These are phyloP conservation scores for Alligator mississippiensis DNA, from an alignment of 2,113 vertebrate genomes.

Conservation along the genomic window DNA sequence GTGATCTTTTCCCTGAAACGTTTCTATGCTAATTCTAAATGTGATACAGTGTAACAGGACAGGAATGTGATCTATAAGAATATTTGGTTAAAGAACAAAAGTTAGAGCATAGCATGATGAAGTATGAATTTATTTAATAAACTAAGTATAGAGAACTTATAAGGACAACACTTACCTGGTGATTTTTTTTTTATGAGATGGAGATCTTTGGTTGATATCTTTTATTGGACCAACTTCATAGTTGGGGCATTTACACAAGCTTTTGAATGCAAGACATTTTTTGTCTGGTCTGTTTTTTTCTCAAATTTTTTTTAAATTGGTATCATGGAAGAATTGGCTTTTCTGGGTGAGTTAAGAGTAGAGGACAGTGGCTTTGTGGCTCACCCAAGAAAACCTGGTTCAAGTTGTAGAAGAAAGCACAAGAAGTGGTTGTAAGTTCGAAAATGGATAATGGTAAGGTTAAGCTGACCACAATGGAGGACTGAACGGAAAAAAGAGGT, in stretches of 20 bases:
- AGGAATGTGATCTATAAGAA: neutral
- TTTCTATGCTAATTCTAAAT: neutral
- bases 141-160: neutral
- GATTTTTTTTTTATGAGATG: neutral
- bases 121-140: neutral
- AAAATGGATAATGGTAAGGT: neutral
- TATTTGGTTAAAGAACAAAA: neutral
- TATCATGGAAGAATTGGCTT: neutral
- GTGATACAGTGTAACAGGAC: neutral
- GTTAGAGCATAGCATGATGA: neutral
- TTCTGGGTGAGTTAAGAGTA: neutral
- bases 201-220: too few relatives aligned
- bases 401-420: neutral
- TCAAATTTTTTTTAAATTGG: neutral
- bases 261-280: too few relatives aligned
- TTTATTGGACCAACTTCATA: too few relatives aligned
- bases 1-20: neutral
- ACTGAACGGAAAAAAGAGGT: neutral
- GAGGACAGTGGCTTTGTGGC: neutral
- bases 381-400: neutral
- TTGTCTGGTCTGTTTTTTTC: too few relatives aligned
- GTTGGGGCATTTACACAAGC: too few relatives aligned
- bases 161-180: neutral
- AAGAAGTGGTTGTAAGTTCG: neutral
- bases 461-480: neutral